Conservation (phyloP, 2,797 vertebrate species). For the Pteropus rufus region DNA sequence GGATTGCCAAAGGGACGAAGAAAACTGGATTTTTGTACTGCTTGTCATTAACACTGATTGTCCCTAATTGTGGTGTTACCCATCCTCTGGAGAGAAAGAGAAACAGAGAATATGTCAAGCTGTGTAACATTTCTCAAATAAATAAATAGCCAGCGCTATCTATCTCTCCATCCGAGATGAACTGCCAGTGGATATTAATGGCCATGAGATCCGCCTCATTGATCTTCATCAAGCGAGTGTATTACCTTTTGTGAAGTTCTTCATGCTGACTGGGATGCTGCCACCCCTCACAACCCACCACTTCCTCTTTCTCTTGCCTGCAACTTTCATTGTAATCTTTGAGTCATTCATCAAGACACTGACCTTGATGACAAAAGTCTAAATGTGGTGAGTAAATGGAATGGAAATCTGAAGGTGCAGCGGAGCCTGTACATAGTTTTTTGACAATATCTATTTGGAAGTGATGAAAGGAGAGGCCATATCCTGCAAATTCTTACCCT, state of each 20-base stretch:
- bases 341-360: conserved; percentile 56
- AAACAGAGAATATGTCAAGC: not conserved
- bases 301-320: not conserved
- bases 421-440: not conserved
- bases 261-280: not conserved
- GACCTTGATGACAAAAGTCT: conserved; percentile 49
- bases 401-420: conserved; percentile 18
- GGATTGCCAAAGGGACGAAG: not conserved
- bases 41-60: not conserved
- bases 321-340: conserved; percentile 58
- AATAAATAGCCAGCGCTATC: not conserved
- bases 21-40: not conserved
- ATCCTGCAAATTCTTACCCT: not conserved
- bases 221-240: conserved; percentile 55
- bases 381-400: not conserved
- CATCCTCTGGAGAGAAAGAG: not conserved
- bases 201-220: conserved; percentile 17
- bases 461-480: not conserved
- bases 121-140: conserved; percentile 47
- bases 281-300: not conserved
- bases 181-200: conserved; percentile 34
- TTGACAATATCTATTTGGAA: not conserved
- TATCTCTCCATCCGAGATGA: conserved; percentile 21
- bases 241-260: not conserved
- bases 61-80: not conserved